Evolutionary conservation across 2,797 vertebrate genomes (phyloP), one percentile per base, ranked within the genome.

Genomic region (Gymnodraco acuticeps): DNA sequence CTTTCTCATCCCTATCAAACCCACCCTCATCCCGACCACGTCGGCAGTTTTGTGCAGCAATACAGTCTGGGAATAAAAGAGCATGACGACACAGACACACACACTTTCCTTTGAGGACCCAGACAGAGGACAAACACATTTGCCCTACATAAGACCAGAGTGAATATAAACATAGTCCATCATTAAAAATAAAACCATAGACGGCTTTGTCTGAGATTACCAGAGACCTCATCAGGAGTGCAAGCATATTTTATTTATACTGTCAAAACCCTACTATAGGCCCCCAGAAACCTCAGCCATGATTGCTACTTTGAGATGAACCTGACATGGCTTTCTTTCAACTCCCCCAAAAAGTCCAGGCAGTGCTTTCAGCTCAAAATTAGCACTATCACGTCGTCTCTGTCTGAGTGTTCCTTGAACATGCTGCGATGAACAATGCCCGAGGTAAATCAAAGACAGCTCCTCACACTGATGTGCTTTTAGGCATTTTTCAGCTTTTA

Each of bases 21-120:
- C 91, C 90, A 88, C 88, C 90, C 87, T 91, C 78, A 86, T 86
- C 91, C 90, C 87, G 78, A 89, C 91, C 85, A 87, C 74, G 84
- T 85, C 81, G 88, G 92, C 92, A 94, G 91, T 92, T 84, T 92
- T 93, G 79, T 90, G 93, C 91, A 92, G 91, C 82, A 59, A 90
- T 87, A 92, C 81, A 91, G 86, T 91, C 91, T 89, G 84, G 87
- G 90, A 91, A 81, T 88, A 91, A 84, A 93, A 91, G 80, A 91
- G 83, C 85, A 83, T 64, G 76, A 86, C 23, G 63, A 87, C 77
- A 85, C 80, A 87, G 78, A 88, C 75, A 77, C 84, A 77, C 84
- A 83, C 74, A 71, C 77, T 86, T 89, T 90, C 77, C 82, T 87
- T 87, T 87, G 80, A 85, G 70, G 79, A 91, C 74, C 75, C 78